Conservation (phyloP, 1,140 invertebrate genomes). For the Drosophila pandora region DNA sequence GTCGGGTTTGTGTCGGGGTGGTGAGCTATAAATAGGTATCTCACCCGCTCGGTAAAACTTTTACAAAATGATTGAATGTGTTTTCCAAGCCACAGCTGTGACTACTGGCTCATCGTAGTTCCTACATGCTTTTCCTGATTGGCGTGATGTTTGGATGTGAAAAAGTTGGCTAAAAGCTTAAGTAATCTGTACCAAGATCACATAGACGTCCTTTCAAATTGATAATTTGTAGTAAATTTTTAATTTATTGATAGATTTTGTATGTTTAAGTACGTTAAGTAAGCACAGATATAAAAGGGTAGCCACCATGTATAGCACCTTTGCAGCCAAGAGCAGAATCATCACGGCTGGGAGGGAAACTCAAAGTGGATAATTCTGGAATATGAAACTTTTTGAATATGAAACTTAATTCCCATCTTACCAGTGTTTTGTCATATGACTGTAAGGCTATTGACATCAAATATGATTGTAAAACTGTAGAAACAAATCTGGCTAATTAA, state of each 20-base stretch:
- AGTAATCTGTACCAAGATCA: constrained; percentile 39
- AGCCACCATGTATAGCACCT: no score
- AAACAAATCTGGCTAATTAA: neutral
- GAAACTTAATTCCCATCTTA: no score
- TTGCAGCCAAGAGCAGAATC: no score
- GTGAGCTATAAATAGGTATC: constrained; percentile 27
- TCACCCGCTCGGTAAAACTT: constrained; percentile 27
- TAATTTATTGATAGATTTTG: no score
- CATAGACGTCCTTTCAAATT: neutral
- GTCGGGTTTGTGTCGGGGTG: neutral
- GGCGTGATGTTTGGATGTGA: constrained; percentile 7
- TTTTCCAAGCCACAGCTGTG: constrained; percentile 70
- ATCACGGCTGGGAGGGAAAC: no score
- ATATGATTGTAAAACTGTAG: neutral
- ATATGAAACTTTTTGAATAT: no score
- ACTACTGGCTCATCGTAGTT: constrained; percentile 47
- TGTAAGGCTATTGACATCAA: neutral
- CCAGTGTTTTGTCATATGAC: neutral
- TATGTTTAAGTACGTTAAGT: no score
- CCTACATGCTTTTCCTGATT: constrained; percentile 14
- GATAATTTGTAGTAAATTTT: no score
- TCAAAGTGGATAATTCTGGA: no score
- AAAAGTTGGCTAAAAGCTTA: constrained; percentile 51
- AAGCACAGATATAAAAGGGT: no score
- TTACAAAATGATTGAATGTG: constrained; percentile 70